Base-by-base conservation (phyloP, 2,888 invertebrate species). In the Caenorhabditis becei region DNA sequence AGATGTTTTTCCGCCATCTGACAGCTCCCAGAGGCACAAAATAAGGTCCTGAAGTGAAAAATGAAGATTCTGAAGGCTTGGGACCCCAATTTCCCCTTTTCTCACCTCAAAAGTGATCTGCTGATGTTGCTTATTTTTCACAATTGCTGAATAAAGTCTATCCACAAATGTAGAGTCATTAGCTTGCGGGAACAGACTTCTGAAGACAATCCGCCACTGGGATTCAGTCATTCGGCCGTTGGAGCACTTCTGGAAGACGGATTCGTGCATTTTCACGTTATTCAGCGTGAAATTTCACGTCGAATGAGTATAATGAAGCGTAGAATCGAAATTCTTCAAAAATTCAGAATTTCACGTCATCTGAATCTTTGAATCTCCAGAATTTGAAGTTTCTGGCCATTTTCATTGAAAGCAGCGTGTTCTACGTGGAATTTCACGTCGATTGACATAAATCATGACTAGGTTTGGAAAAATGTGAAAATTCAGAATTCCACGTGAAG, bases 191-290 rank as follows among this genome's bases (percentile, higher is more conserved):
- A 89, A 89, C 11, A 89, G 72, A 18, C 82, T 77, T n/a, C 87
- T 74, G 70, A 88, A 87, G 10, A 89, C 83, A 24, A 83, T 83
- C 8, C 88, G 53, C 88, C 88, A 89, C 66, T 89, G 87, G 1
- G 62, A 56, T 35, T 83, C 82, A 0, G 84, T 83, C 88, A 89
- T 88, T 41, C 89, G 81, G 37, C 89, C 89, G 70, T 87, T 88
- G 5, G 88, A 72, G 61, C 86, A 88, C 49, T 84, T 85, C 87
- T 89, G 61, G 10, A 51, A 59, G 41, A 41, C 14, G 14, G 16
- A 41, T 16, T 3, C 16, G 16, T 10, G 3, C 2, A 41, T 16
- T 3, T 41, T 3, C 2, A 41, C 41, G 14, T 10, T 41, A 16
- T 41, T 16, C 47, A 47, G 47, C 47, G 10, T 32, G 8, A 28